Percentiles rank a stretch among this genome's conserved stretches.
These are phyloP conservation scores for Platerodrilus igneus DNA, from an alignment of 2,888 invertebrate genomes.

Conservation along the genomic window DNA sequence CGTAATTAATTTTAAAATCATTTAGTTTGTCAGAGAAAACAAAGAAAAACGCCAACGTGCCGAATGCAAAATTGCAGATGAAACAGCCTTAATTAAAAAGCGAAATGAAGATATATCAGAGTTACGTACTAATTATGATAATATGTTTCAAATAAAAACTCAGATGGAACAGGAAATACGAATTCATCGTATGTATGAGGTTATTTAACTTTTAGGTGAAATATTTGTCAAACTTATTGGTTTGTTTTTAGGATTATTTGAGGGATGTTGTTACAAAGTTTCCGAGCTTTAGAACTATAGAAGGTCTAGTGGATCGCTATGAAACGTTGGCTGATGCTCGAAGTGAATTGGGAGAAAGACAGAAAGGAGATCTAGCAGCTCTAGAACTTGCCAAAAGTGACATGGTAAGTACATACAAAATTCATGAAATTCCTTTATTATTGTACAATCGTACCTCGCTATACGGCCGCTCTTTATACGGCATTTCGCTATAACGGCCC, in stretches of 20 bases:
- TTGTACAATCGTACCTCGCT: no score
- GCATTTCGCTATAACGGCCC: no score
- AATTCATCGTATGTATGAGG: conserved; percentile 58
- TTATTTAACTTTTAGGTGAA: conserved; percentile 25
- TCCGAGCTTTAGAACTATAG: conserved; percentile 55
- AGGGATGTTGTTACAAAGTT: conserved; percentile 54
- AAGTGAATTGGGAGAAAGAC: conserved; percentile 52
- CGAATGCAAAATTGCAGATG: conserved; percentile 55
- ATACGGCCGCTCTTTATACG: no score
- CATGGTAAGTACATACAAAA: conserved; percentile 49
- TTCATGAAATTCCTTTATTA: no score
- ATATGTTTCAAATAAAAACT: conserved; percentile 51
- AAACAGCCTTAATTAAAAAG: conserved; percentile 49
- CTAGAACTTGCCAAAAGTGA: conserved; percentile 56
- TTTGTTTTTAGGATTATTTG: conserved; percentile 52
- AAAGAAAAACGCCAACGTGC: conserved; percentile 61
- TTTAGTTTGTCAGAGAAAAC: conserved; percentile 62
- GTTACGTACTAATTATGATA: conserved; percentile 48
- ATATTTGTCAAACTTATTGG: no score
- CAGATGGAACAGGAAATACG: conserved; percentile 57
- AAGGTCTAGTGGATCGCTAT: conserved; percentile 61
- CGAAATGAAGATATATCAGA: conserved; percentile 53
- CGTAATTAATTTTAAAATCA: no score
- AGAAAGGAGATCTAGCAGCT: conserved; percentile 54
- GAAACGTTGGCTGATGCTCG: conserved; percentile 60